Evolutionary conservation across 23 tunicate species (phyloP), one percentile per base, ranked within the genome.

Genomic region (Styela clava): DNA sequence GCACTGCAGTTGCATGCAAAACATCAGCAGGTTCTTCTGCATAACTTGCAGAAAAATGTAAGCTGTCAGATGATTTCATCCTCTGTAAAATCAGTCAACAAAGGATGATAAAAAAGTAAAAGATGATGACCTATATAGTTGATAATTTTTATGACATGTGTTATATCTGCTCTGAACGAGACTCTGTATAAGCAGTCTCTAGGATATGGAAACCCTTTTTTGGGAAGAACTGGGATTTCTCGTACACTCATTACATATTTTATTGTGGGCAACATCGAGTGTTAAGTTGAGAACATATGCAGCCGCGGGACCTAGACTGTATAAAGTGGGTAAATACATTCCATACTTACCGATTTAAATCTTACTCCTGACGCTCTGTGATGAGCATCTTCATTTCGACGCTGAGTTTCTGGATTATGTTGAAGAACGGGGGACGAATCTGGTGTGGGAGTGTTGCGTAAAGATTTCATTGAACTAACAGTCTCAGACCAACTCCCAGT

Each of bases 391-490:
- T 79, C 87, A 35, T 20, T 28, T 56, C 85, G 32, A 16, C 91
- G 91, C 31, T 83, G 85, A 0, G 83, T 25, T 16, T 67, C 71
- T 20, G 81, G 65, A 52, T 52, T 26, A 52, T 76, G 64, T 52
- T 44, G 81, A 76, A 44, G 81, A 7, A 76, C 29, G 16, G 81
- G 81, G 5, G 81, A 84, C 16, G 90, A 82, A 27, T 68, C 84
- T 2, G 97, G 97, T 16, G 97, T 91, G 0, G 97, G 97, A 35
- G 97, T 85, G 83, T 91, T 91, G 62, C 88, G 97, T 27, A 79
- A 71, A 0, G 90, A 85, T 65, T 86, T 91, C 84, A 91, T 71
- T 20, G 97, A 91, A 61, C 97, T 91, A 22, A 85, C 90, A 5
- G 97, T 91, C 7, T 91, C 97, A 3, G 97, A 91, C 97, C 97